phyloP scores from a whole-genome alignment of 2,888 invertebrate species.

The Ormyrus pomaceus region DNA sequence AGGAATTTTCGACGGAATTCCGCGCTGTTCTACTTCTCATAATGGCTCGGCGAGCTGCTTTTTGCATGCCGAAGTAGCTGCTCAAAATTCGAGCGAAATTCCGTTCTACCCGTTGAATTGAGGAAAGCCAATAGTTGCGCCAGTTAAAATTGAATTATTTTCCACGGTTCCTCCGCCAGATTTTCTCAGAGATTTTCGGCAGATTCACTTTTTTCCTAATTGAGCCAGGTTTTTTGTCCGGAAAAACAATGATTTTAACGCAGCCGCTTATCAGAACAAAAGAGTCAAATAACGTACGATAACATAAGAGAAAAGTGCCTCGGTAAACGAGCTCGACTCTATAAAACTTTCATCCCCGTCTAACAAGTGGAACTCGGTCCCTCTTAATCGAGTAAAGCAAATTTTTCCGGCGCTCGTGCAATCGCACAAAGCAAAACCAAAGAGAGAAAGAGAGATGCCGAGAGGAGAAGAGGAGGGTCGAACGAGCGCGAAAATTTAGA shows the following conservation, averaged over 20 bases:
- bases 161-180: no score
- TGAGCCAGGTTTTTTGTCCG: no score
- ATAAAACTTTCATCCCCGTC: neutral
- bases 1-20: slow-evolving; percentile 10
- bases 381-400: neutral
- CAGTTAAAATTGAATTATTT: no score
- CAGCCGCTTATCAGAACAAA: neutral
- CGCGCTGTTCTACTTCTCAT: slow-evolving; percentile 7
- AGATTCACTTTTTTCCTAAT: no score
- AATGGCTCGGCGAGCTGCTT: neutral
- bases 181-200: no score
- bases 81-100: neutral
- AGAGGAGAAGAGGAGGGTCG: no score
- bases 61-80: neutral
- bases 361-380: neutral
- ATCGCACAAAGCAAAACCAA: slow-evolving; percentile 26
- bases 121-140: no score
- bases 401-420: slow-evolving; percentile 5
- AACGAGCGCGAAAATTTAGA: slow-evolving; percentile 13
- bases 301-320: no score
- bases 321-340: neutral
- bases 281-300: no score
- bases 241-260: neutral
- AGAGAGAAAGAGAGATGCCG: neutral
- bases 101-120: neutral